phyloP scores from a whole-genome alignment of 2,113 vertebrate species.

The Planiliza haematocheilus region DNA sequence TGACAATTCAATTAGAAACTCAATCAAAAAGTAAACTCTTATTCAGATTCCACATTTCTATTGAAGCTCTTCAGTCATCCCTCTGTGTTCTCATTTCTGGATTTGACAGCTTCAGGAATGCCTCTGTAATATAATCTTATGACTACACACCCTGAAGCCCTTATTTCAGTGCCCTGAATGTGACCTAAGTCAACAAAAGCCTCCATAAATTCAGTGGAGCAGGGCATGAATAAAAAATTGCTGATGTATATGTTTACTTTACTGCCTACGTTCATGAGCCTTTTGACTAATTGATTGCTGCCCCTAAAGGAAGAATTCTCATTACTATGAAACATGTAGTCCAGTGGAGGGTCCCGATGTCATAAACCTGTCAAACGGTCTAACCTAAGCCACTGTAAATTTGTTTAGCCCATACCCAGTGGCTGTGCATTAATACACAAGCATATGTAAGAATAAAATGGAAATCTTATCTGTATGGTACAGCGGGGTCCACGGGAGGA shows the following conservation, averaged over 20 bases:
- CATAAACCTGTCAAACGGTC: conserved; percentile 37
- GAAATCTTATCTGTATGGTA: not conserved
- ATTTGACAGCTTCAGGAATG: no score
- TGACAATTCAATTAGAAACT: no score
- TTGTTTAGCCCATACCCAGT: not conserved
- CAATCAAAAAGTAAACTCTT: not conserved
- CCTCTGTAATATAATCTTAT: conserved; percentile 4
- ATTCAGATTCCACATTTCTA: not conserved
- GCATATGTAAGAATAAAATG: not conserved
- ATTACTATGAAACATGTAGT: conserved; percentile 37
- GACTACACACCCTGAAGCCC: not conserved
- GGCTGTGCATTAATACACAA: not conserved
- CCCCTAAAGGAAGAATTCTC: conserved; percentile 37
- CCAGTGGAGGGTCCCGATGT: conserved; percentile 2
- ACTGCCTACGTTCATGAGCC: conserved; percentile 17
- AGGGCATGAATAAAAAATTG: conserved; percentile 43
- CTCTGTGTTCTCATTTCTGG: not conserved
- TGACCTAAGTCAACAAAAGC: conserved; percentile 40
- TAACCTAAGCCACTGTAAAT: not conserved
- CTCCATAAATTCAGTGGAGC: conserved; percentile 35
- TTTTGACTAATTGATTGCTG: conserved; percentile 40
- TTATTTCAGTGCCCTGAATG: conserved; percentile 12
- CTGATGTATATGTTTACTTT: conserved; percentile 47
- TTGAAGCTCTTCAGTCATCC: not conserved
- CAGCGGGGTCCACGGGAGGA: not conserved